phyloP scores from a whole-genome alignment of 1,140 invertebrate genomes.

The Andricus grossulariae region DNA sequence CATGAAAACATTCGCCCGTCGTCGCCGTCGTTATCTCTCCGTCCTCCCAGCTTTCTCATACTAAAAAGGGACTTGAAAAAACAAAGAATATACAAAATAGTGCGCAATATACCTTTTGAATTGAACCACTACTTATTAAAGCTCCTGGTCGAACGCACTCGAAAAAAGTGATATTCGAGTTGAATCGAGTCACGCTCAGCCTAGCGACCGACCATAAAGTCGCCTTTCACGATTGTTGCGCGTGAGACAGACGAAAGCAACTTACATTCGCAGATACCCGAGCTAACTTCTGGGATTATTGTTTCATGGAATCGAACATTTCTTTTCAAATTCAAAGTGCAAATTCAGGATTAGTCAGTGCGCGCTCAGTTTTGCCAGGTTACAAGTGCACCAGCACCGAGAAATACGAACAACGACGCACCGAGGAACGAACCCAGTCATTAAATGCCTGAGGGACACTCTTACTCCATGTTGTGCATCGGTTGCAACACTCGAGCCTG shows the following conservation, averaged over 20 bases:
- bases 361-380: background rate
- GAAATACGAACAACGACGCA: background rate
- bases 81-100: background rate
- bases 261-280: too few relatives aligned
- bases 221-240: slow-evolving; percentile 30
- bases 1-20: slow-evolving; percentile 66
- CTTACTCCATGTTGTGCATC: slow-evolving; percentile 70
- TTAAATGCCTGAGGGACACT: slow-evolving; percentile 66
- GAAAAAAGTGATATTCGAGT: background rate
- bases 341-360: background rate
- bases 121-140: too few relatives aligned
- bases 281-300: too few relatives aligned
- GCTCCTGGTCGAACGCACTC: too few relatives aligned
- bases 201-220: background rate
- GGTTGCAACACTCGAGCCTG: slow-evolving; percentile 67
- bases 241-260: background rate
- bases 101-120: too few relatives aligned
- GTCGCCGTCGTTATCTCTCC: slow-evolving; percentile 57
- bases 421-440: slow-evolving; percentile 44
- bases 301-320: too few relatives aligned
- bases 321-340: too few relatives aligned
- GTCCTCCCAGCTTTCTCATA: slow-evolving; percentile 45
- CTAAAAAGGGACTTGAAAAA: slow-evolving; percentile 1
- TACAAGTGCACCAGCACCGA: background rate
- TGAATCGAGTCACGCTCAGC: background rate